Evolutionary conservation across 2,113 vertebrate genomes (phyloP).

Genomic region (Edolisoma coerulescens): DNA sequence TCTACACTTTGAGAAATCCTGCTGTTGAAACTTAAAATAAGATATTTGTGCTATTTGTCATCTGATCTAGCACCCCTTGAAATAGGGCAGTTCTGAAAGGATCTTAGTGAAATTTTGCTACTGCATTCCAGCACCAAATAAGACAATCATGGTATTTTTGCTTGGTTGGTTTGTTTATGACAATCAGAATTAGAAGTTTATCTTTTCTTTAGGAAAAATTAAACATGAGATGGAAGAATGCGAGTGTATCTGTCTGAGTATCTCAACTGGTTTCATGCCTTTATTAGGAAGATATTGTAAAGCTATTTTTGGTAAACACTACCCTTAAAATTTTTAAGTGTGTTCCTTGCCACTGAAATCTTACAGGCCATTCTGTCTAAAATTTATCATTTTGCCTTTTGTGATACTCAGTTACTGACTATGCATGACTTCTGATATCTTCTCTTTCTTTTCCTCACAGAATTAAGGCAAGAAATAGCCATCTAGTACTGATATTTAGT

Average conservation of each 20-base stretch:
- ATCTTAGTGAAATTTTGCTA: background rate
- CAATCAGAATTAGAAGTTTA: background rate
- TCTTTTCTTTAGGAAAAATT: background rate
- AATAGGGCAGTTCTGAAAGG: background rate
- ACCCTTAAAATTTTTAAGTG: background rate
- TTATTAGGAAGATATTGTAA: background rate
- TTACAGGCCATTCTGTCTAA: background rate
- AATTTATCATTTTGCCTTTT: background rate
- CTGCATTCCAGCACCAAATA: background rate
- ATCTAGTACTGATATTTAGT: background rate
- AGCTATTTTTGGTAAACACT: background rate
- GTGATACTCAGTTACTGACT: background rate
- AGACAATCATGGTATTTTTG: background rate
- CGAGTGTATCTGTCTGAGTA: fast-evolving
- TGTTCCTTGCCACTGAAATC: background rate
- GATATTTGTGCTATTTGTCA: background rate
- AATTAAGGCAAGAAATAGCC: background rate
- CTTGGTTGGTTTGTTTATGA: background rate
- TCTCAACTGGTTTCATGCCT: background rate
- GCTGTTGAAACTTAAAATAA: background rate
- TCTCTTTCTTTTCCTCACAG: background rate
- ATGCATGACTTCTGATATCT: background rate
- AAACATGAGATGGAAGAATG: background rate
- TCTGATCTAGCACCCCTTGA: background rate
- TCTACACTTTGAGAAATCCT: background rate